Evolutionary conservation across 2,797 vertebrate species (phyloP), one percentile per base, ranked within the genome.

Genomic region (Taenioides sp.): DNA sequence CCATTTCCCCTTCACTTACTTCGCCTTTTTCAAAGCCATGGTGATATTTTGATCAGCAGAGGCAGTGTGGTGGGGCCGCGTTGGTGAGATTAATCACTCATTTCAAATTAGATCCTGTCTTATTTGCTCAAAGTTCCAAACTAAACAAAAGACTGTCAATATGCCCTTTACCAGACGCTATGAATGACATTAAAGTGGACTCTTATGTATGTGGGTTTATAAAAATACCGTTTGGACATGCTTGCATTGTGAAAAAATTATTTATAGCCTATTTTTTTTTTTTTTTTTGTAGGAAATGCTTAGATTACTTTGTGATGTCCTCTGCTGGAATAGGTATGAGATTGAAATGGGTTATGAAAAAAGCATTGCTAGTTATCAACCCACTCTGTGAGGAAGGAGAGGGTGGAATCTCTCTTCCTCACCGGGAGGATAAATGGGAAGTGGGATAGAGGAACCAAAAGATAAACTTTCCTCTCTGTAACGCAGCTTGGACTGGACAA

Each of bases 1-100:
- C 89, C 87, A 86, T 93, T 94, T 94, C 92, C 91, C 92, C 92
- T 93, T 92, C 92, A 91, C 91, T 94, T 92, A 84, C 90, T 92
- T 89, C 81, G 85, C 89, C 91, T 93, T 90, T 92, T 89, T 90
- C 85, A 84, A 91, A 91, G 89, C 86, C 85, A 79, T 89, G 88
- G 28, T 92, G 91, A 94, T 93, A 92, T 92, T 94, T 93, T 92
- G 92, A 93, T 92, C 90, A 89, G 60, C 31, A 62, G 60, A 20
- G 82, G 83, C 87, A 77, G 60, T 37, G 31, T 43, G 88, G 81
- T 43, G 87, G 81, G 85, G 81, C 85, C 87, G 84, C 82, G 87
- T 84, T 84, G 70, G 84, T 76, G 77, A 75, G 90, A 94, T 93
- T 88, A 92, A 93, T 94, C 90, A 90, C 78, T 77, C 74, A 81